These are phyloP conservation scores for Pteruthius melanotis DNA, from an alignment of 2,113 vertebrate genomes.

Conservation along the genomic window DNA sequence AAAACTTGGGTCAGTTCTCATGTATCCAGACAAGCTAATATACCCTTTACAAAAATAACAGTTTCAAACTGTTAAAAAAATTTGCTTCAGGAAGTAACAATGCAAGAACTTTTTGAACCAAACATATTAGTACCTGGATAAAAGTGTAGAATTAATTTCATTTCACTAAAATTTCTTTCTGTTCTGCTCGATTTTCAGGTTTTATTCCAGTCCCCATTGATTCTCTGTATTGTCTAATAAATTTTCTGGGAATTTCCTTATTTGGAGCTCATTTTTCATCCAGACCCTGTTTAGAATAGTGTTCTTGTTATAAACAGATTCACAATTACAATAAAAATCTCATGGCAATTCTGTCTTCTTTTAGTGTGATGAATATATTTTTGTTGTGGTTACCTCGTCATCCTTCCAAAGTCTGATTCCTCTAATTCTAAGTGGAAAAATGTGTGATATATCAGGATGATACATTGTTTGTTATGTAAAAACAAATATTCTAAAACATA, in stretches of 20 bases:
- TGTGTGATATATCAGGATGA: neutral
- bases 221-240: neutral
- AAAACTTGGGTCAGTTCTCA: neutral
- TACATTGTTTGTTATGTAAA: accelerated
- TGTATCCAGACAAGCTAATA: neutral
- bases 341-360: neutral
- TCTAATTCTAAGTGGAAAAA: neutral
- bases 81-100: neutral
- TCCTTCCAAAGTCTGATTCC: neutral
- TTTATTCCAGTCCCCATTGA: neutral
- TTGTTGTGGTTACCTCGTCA: neutral
- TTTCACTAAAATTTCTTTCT: neutral
- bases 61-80: neutral
- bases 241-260: neutral
- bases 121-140: neutral
- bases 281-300: neutral
- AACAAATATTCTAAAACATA: neutral
- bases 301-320: neutral
- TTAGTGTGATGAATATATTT: neutral
- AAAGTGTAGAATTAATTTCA: neutral
- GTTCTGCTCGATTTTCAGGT: neutral
- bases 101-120: neutral
- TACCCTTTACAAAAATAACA: neutral
- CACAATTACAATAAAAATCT: neutral
- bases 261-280: neutral